Conservation (phyloP, 2,888 invertebrate species). For the Amiota mariae region DNA sequence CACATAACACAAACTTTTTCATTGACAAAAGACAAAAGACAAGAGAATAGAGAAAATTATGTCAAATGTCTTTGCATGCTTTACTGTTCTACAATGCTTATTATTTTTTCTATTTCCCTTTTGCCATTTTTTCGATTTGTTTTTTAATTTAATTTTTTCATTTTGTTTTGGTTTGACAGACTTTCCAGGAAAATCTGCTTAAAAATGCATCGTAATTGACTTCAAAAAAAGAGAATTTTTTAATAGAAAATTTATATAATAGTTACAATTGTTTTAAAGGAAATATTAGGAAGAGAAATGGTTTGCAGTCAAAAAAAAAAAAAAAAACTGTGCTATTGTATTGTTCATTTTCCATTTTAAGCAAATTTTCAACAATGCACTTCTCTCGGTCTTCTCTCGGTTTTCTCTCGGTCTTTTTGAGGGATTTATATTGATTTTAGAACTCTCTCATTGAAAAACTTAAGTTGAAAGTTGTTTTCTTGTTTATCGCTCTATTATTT, state of each 20-base stretch:
- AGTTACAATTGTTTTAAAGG: too few relatives aligned
- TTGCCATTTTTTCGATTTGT: slow-evolving; percentile 31
- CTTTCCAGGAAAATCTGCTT: slow-evolving; percentile 37
- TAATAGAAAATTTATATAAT: background rate
- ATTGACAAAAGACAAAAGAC: slow-evolving; percentile 44
- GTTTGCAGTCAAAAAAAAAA: too few relatives aligned
- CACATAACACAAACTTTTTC: slow-evolving; percentile 18
- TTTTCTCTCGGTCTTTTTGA: too few relatives aligned
- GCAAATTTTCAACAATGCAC: too few relatives aligned
- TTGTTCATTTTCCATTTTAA: too few relatives aligned
- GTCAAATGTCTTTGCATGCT: slow-evolving; percentile 51
- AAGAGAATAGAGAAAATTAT: slow-evolving; percentile 50
- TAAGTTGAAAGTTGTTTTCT: too few relatives aligned
- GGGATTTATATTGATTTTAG: too few relatives aligned
- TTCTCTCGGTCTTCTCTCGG: too few relatives aligned
- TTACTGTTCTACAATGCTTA: slow-evolving; percentile 38
- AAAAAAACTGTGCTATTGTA: too few relatives aligned
- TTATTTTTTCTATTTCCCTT: slow-evolving; percentile 25
- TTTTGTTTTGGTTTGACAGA: background rate
- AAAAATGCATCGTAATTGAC: slow-evolving; percentile 34
- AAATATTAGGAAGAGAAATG: too few relatives aligned
- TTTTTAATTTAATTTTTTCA: slow-evolving; percentile 38
- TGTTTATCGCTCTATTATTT: too few relatives aligned
- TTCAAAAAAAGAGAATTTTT: slow-evolving; percentile 14
- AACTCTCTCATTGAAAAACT: too few relatives aligned